Percentiles rank a stretch among this genome's conserved stretches.
Conservation (phyloP, 1,140 invertebrate genomes). For the Euwallacea similis region DNA sequence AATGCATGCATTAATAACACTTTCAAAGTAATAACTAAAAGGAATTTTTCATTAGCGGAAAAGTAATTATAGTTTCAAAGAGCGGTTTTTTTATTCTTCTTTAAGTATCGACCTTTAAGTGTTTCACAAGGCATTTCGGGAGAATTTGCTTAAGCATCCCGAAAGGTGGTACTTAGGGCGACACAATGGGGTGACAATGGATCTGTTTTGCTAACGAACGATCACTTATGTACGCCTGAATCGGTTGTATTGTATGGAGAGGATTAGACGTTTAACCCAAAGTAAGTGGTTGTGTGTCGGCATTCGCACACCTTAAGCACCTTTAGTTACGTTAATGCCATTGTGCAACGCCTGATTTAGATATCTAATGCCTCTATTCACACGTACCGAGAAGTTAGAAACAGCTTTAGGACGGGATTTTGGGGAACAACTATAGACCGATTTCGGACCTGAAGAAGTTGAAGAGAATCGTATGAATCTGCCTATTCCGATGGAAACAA, state of each 20-base stretch:
- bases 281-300: conserved; percentile 32
- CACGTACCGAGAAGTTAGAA: background rate
- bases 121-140: too few relatives aligned
- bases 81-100: background rate
- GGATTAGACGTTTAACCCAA: conserved; percentile 47
- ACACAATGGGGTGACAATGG: conserved; percentile 52
- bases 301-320: conserved; percentile 32
- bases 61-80: background rate
- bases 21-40: conserved; percentile 4
- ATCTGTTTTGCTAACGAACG: conserved; percentile 54
- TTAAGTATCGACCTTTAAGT: too few relatives aligned
- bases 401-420: too few relatives aligned
- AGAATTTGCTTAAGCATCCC: too few relatives aligned
- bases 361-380: conserved; percentile 22
- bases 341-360: conserved; percentile 27
- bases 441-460: too few relatives aligned
- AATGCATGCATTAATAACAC: conserved; percentile 6
- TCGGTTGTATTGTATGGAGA: conserved; percentile 46
- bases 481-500: too few relatives aligned
- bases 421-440: too few relatives aligned
- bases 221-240: conserved; percentile 52
- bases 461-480: too few relatives aligned
- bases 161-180: conserved; percentile 41
- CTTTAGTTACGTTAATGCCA: conserved; percentile 18
- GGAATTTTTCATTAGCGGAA: background rate